These are phyloP conservation scores for Rhegmatorhina hoffmannsi DNA, from an alignment of 2,113 vertebrate genomes.

Conservation along the genomic window DNA sequence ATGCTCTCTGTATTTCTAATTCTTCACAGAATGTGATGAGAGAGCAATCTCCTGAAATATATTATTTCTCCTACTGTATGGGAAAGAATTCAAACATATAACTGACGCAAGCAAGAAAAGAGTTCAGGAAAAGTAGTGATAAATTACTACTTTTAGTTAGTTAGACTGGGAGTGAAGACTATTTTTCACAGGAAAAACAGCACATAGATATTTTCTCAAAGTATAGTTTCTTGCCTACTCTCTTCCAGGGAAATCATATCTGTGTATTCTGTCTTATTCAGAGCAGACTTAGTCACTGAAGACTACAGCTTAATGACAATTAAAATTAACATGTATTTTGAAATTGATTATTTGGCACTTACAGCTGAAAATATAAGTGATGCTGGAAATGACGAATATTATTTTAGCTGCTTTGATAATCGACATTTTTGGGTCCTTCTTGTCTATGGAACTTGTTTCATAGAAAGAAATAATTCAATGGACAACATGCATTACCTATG, in stretches of 20 bases:
- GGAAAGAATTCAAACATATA: not conserved
- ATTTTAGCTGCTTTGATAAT: not conserved
- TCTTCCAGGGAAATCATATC: not conserved
- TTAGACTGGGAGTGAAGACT: not conserved
- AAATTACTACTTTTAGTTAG: not conserved
- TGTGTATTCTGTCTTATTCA: not conserved
- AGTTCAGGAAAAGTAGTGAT: not conserved
- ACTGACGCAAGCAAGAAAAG: not conserved
- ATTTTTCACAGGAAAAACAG: not conserved
- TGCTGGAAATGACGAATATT: not conserved
- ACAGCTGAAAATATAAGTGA: not conserved
- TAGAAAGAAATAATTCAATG: not conserved
- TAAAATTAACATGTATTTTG: not conserved
- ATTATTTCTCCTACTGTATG: not conserved
- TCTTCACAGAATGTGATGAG: not conserved
- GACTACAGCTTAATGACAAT: not conserved
- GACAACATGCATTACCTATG: not conserved
- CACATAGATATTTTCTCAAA: not conserved
- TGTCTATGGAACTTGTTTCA: not conserved
- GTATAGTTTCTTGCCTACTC: not conserved
- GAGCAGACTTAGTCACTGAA: not conserved
- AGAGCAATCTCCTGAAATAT: not conserved
- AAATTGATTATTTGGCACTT: not conserved
- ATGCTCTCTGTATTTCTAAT: not conserved
- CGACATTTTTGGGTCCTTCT: not conserved